Base-by-base conservation (phyloP, 1,140 invertebrate species). In the Manduca sexta region DNA sequence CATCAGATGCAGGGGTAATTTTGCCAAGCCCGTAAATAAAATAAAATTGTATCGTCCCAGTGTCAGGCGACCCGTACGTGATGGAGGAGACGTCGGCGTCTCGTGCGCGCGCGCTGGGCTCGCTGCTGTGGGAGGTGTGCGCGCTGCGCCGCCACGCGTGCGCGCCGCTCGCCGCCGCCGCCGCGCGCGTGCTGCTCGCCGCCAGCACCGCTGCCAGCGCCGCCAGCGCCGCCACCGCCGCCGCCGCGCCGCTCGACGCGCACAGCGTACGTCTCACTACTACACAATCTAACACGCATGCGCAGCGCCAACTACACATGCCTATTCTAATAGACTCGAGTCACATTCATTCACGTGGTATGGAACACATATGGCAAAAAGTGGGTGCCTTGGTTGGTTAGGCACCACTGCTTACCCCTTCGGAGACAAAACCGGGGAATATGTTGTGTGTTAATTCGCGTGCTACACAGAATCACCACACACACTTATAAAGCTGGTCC, bases 71-170 rank as follows among this genome's bases (percentile, higher is more conserved):
- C 88, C 95, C 97, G 2, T 98, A 92, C 79, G 80, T 93, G 26
- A 91, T 92, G 87, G 89, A 93, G 43, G 95, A 97, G 86, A 71
- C 87, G 2, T 92, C 97, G 87, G 94, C 95, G 1, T 62, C 88
- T 0, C 90, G 93, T 53, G 93, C 93, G 14, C 89, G 90, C 52
- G 97, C 97, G 0, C 82, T 96, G 1, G 90, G 94, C 14, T 97
- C 95, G 67, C 97, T 93, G 30, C 87, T 99, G 15, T 99, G 97
- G 97, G 97, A 99, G 87, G 88, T 98, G 15, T 89, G 92, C 43
- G 88, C 91, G n/a, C 68, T 95, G 54, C 93, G n/a, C 14, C 60
- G 56, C 2, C 74, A 79, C 69, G 60, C 49, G 57, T 49, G 57
- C 46, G 56, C 74, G 81, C 72, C 49, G 38, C 66, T 77, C n/a